Evolutionary conservation across 2,888 invertebrate species (phyloP), one percentile per base, ranked within the genome.

Genomic region (Diaphora mendica): DNA sequence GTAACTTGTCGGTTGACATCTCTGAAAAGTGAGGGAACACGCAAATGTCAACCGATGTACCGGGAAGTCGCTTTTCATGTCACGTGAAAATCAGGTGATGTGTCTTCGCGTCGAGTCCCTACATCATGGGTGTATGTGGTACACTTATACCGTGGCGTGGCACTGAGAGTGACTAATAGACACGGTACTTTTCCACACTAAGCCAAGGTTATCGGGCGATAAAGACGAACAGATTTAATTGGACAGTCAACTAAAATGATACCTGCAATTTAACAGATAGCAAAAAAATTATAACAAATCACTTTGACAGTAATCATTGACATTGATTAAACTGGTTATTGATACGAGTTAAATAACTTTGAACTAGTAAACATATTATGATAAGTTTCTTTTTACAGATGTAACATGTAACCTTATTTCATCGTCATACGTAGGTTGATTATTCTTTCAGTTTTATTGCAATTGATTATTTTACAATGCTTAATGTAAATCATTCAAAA

Each of bases 281-380:
- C 11, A 15, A 59, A 26, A 26, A 26, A 15, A 59, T 13, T 59
- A 26, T 13, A 26, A 26, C 26, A 15, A 48, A 26, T 26, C 26
- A 59, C 59, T 59, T 55, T n/a, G 51, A n/a, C 51, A 55, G 51
- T 55, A n/a, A 23, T 44, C 70, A 42, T 70, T 70, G 42, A 17
- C 30, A 42, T 5, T 42, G 70, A 70, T 64, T 64, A 44, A 44
- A 26, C 62, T 39, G 33, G 20, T 59, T 59, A 70, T 70, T 64
- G 64, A 44, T 62, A 62, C 30, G 30, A 62, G 30, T 44, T 44
- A 42, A 26, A 42, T 42, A 42, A 64, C 70, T 44, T 70, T 70
- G 64, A 64, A 42, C 44, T 70, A 64, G 26, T 70, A 62, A 42
- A 68, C 55, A 69, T 59, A 59, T 42, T 62, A 7, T 26, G 35